Conservation (phyloP, 35 echinoderm and acorn worm genomes). For the Heliocidaris erythrogramma region DNA sequence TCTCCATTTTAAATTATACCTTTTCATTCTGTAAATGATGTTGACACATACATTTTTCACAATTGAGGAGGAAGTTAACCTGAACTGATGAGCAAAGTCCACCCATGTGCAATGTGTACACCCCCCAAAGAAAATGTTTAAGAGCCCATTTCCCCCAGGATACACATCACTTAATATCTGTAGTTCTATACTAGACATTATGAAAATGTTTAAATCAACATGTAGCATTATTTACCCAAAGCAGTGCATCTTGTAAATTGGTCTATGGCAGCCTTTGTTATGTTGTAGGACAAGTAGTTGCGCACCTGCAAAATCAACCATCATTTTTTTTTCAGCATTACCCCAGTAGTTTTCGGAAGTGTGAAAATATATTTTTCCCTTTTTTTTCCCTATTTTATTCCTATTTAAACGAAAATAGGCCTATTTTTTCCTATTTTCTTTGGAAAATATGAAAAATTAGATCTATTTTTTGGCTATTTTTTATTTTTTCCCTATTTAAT, state of each 20-base stretch:
- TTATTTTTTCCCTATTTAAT: no score
- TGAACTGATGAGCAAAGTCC: background rate
- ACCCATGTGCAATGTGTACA: background rate
- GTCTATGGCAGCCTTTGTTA: conserved; percentile 35
- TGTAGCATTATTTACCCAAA: conserved; percentile 39
- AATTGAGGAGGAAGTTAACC: background rate
- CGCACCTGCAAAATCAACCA: background rate
- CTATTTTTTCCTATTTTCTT: no score
- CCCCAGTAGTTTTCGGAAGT: no score
- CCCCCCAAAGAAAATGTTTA: no score
- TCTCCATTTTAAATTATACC: no score
- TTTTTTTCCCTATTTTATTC: no score
- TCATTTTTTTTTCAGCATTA: conserved; percentile 22
- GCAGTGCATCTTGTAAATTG: conserved; percentile 57
- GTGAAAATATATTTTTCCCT: no score
- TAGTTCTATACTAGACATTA: background rate
- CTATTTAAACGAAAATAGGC: no score
- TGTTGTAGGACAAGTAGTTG: conserved; percentile 3
- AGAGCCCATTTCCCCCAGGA: background rate
- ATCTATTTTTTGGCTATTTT: no score
- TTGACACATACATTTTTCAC: background rate
- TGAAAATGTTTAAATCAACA: background rate
- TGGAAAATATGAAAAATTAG: no score
- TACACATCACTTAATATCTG: background rate
- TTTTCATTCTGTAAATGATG: background rate